phyloP scores from a whole-genome alignment of 2,113 vertebrate genomes.

The Syngnathus scovelli region DNA sequence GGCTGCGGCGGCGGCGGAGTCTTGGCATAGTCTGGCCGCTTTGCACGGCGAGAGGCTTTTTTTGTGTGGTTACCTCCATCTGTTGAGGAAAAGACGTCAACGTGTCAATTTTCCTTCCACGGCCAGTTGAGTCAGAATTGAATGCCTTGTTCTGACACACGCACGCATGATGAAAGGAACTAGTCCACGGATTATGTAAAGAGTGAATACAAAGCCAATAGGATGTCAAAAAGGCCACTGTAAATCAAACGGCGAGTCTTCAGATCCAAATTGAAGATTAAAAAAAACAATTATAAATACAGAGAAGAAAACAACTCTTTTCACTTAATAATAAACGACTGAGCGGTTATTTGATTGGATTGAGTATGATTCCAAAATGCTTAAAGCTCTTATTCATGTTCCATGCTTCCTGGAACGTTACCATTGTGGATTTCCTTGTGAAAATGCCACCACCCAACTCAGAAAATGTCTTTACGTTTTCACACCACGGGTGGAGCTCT shows the following conservation, averaged over 20 bases:
- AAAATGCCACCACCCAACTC: too few relatives aligned
- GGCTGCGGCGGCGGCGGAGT: constrained; percentile 1
- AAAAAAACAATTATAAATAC: too few relatives aligned
- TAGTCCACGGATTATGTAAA: background rate
- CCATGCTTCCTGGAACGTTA: background rate
- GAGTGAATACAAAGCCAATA: background rate
- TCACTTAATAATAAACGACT: too few relatives aligned
- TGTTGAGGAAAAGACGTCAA: constrained; percentile 54
- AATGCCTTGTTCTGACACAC: background rate
- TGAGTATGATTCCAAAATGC: too few relatives aligned
- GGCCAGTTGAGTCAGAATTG: background rate
- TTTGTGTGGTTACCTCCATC: constrained; percentile 39
- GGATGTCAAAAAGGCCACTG: background rate
- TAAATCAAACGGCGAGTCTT: background rate
- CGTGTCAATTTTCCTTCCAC: constrained; percentile 53
- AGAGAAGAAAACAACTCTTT: background rate
- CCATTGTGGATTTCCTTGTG: constrained; percentile 20
- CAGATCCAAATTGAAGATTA: too few relatives aligned
- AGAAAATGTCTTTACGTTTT: constrained; percentile 13
- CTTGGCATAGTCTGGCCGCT: constrained; percentile 20
- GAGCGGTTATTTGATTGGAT: too few relatives aligned
- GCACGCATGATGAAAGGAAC: background rate
- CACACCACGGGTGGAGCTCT: constrained; percentile 14
- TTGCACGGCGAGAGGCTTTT: constrained; percentile 27
- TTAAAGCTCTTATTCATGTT: background rate